Percentiles rank a stretch among this genome's conserved stretches.
These are phyloP conservation scores for Colletes collaris DNA, from an alignment of 2,888 invertebrate species.

Conservation along the genomic window DNA sequence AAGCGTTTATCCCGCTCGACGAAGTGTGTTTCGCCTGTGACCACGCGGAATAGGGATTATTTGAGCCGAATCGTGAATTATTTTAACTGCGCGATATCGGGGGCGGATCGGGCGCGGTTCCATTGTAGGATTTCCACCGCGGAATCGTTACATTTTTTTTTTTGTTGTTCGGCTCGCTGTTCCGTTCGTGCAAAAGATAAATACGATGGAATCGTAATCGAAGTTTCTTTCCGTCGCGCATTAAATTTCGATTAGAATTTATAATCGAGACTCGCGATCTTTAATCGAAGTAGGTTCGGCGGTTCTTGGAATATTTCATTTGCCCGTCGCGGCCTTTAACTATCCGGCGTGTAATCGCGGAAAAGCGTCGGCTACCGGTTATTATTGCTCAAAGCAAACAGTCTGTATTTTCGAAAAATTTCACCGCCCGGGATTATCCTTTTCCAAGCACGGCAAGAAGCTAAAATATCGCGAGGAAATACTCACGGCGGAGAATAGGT, in stretches of 20 bases:
- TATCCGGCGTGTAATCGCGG: conserved; percentile 3
- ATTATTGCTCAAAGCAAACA: conserved; percentile 3
- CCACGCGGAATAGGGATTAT: conserved; percentile 43
- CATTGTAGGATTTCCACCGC: conserved; percentile 27
- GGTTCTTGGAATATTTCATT: conserved; percentile 37
- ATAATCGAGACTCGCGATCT: too few relatives aligned
- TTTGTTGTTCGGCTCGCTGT: not conserved
- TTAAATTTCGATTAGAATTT: conserved; percentile 3
- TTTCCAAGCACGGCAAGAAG: too few relatives aligned
- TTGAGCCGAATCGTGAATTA: conserved; percentile 46
- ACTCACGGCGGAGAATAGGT: not conserved
- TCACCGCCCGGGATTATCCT: not conserved
- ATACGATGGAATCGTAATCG: too few relatives aligned
- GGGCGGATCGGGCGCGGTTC: conserved; percentile 7
- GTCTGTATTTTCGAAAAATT: conserved; percentile 9
- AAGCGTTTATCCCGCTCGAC: conserved; percentile 36
- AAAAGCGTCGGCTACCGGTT: not conserved
- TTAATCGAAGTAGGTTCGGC: conserved; percentile 27
- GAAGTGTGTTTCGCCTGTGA: conserved; percentile 11
- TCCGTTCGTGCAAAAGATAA: not conserved
- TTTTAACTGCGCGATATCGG: conserved; percentile 27
- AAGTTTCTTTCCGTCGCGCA: too few relatives aligned
- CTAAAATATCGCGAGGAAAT: conserved; percentile 7
- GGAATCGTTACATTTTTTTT: conserved; percentile 16
- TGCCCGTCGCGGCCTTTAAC: conserved; percentile 16